phyloP scores from a whole-genome alignment of 1,140 invertebrate genomes.

The Drosophila bifasciata region DNA sequence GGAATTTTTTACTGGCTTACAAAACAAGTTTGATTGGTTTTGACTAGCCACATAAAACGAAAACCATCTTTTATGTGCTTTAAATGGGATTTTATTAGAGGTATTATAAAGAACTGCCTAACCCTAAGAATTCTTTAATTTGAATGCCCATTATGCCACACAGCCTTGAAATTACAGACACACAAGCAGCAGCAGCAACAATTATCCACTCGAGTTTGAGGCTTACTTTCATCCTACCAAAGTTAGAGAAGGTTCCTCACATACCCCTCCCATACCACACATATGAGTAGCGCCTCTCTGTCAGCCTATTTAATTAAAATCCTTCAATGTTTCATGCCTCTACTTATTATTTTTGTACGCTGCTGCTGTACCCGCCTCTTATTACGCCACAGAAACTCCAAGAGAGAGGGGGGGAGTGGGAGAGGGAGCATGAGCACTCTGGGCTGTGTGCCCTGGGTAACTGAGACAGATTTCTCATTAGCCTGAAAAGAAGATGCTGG shows the following conservation, averaged over 20 bases:
- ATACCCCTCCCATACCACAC: too few relatives aligned
- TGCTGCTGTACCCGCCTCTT: conserved; percentile 33
- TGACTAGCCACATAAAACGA: not conserved
- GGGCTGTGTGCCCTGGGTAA: conserved; percentile 8
- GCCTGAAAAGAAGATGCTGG: conserved; percentile 76
- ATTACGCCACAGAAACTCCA: conserved; percentile 51
- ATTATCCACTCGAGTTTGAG: conserved; percentile 42
- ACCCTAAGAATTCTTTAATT: not conserved
- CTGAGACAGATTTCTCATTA: conserved; percentile 72
- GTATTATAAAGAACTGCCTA: too few relatives aligned
- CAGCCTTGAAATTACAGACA: conserved; percentile 53
- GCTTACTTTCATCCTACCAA: conserved; percentile 40
- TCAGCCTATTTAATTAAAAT: conserved; percentile 79
- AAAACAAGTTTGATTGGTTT: conserved; percentile 3
- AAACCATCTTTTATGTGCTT: too few relatives aligned
- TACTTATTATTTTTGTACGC: conserved; percentile 45
- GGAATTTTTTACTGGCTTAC: not conserved
- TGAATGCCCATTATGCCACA: conserved; percentile 13
- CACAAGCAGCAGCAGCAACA: conserved; percentile 14
- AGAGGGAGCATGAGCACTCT: conserved; percentile 1
- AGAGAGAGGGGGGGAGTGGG: conserved; percentile 10
- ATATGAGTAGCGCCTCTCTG: too few relatives aligned
- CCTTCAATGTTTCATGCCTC: conserved; percentile 64
- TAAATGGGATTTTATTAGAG: too few relatives aligned
- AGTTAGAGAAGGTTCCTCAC: too few relatives aligned